These are phyloP conservation scores for Nymphalis c-album DNA, from an alignment of 2,888 invertebrate species.

Conservation along the genomic window DNA sequence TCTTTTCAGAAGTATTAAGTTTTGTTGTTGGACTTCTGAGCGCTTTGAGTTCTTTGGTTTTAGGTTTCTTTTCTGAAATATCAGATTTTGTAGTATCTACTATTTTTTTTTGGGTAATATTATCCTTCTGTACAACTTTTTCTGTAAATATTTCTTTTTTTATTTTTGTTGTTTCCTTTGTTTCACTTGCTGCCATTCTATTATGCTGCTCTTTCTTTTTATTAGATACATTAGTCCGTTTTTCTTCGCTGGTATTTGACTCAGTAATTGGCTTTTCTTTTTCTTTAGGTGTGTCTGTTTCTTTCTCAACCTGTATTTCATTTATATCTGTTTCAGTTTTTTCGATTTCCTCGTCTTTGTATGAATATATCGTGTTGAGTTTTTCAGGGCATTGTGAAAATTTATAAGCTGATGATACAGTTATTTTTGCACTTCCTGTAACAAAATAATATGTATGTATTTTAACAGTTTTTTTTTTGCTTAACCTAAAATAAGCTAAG, in stretches of 20 bases:
- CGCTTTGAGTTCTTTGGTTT: background rate
- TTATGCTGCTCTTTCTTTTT: conserved; percentile 15
- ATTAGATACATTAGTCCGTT: conserved; percentile 1
- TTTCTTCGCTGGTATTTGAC: background rate
- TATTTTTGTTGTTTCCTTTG: conserved; percentile 5
- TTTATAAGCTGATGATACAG: conserved; percentile 56
- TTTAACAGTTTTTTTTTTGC: no score
- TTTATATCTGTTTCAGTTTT: conserved; percentile 1
- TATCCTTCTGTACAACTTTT: conserved; percentile 3
- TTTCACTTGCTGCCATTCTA: conserved; percentile 13
- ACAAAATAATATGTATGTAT: conserved; percentile 25
- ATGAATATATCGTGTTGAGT: conserved; percentile 50
- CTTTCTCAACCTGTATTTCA: conserved; percentile 14
- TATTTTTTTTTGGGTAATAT: conserved; percentile 1
- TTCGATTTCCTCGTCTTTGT: conserved; percentile 27
- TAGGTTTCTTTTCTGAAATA: conserved; percentile 6
- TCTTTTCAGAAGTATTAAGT: conserved; percentile 4
- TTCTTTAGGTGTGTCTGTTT: background rate
- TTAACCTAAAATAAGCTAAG: background rate
- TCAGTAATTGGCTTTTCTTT: background rate
- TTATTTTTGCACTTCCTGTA: conserved; percentile 59
- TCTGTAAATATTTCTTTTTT: conserved; percentile 2
- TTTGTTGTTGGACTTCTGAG: background rate
- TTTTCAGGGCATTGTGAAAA: conserved; percentile 57
- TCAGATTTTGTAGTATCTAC: background rate